These are phyloP conservation scores for Stenchaetothrips biformis DNA, from an alignment of 2,888 invertebrate species.

Conservation along the genomic window DNA sequence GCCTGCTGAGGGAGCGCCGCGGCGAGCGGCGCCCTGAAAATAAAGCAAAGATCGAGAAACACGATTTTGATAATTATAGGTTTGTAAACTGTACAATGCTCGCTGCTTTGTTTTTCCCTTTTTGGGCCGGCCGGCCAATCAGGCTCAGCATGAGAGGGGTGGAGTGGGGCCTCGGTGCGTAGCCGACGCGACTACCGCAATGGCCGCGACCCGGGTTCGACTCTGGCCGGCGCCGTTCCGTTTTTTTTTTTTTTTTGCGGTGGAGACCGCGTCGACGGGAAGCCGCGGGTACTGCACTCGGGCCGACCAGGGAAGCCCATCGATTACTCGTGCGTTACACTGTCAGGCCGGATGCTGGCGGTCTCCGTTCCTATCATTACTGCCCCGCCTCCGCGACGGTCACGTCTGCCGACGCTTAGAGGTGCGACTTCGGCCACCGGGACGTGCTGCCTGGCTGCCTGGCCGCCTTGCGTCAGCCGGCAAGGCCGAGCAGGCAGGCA, in stretches of 20 bases:
- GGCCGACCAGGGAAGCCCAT: too few species aligned
- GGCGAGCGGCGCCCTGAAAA: conserved; percentile 5
- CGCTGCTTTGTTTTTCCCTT: not conserved
- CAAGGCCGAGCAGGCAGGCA: not conserved
- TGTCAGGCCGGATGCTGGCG: not conserved
- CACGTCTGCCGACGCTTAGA: conserved; percentile 5
- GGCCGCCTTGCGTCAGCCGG: not conserved
- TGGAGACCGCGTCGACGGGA: too few species aligned
- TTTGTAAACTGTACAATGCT: conserved; percentile 21
- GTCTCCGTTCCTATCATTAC: not conserved
- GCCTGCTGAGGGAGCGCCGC: conserved; percentile 9
- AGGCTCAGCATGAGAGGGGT: not conserved
- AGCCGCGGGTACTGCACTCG: too few species aligned
- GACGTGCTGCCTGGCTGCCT: not conserved
- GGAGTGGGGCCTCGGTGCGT: too few species aligned
- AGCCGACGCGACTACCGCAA: too few species aligned
- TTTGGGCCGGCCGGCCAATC: conserved; percentile 16
- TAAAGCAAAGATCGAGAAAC: conserved; percentile 19
- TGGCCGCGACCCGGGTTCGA: too few species aligned
- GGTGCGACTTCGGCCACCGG: conserved; percentile 20
- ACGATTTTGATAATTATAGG: conserved; percentile 25
- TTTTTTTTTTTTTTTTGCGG: too few species aligned
- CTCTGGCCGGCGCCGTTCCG: too few species aligned
- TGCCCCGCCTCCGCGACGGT: not conserved
- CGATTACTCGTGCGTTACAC: too few species aligned